Base-by-base conservation (phyloP, 2,888 invertebrate genomes). In the Platycnemis pennipes region DNA sequence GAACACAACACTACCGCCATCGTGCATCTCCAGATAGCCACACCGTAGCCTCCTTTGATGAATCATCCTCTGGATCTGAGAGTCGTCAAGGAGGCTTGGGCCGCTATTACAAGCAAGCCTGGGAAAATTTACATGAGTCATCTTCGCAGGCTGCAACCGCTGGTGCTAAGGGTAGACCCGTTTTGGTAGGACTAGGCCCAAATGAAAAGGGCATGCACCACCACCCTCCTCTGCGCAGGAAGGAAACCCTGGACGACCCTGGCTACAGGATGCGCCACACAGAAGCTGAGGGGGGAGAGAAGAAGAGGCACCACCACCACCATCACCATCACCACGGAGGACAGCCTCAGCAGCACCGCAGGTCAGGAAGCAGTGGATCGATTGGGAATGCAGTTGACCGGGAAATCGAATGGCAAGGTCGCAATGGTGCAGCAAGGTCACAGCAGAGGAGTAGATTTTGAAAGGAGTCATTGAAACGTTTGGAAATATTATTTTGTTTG, bases 91-190 rank as follows among this genome's bases (percentile, higher is more conserved):
- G 97, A 37, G 98, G 98, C 56, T 97, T 99, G 95, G 99, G 98
- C 96, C 97, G 98, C 94, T 99, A 98, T 96, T 99, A 99, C 96
- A 97, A 98, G 49, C 98, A 99, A 96, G 99, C 99, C 3, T 99
- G 99, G 99, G 99, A 99, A 96, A 99, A 99, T 96, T 97, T 99
- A 4, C 98, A 98, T 96, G 98, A 98, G 96, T 98, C 98, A 7
- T 97, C 98, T 5, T 98, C 97, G 0, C 97, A 97, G 44, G 98
- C 97, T 96, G 96, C 96, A 0, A 96, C 95, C 95, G 94, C 96
- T 96, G 94, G 96, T 96, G 95, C 96, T 96, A 96, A 95, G 95
- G 95, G 94, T 95, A 94, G 94, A 89, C 87, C 89, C 94, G 77
- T 94, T 89, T 94, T 94, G 77, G 94, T 94, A 37, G 95, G 94